These are phyloP conservation scores for Sebastolobus alascanus DNA, from an alignment of 2,797 vertebrate genomes.

Conservation along the genomic window DNA sequence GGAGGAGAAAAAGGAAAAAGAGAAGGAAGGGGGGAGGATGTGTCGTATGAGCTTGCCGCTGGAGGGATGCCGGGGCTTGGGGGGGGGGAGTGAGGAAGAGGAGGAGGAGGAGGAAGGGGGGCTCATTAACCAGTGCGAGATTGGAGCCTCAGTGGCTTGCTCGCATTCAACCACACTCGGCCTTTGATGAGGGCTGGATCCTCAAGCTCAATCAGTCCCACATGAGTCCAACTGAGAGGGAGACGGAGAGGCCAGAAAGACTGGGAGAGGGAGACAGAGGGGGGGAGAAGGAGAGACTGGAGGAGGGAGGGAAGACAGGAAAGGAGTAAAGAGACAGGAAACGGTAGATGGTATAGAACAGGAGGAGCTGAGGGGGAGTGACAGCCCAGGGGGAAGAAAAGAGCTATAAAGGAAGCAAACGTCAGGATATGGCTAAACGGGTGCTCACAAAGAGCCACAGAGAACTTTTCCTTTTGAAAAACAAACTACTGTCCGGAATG, in stretches of 20 bases:
- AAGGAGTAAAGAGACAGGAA: slow-evolving; percentile 66
- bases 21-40: slow-evolving; percentile 21
- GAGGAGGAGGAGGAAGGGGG: slow-evolving; percentile 54
- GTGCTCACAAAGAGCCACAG: slow-evolving; percentile 56
- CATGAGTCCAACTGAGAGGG: slow-evolving; percentile 83
- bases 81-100: slow-evolving; percentile 42
- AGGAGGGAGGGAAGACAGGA: slow-evolving; percentile 54
- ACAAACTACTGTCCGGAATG: slow-evolving; percentile 49
- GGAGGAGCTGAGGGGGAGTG: slow-evolving; percentile 57
- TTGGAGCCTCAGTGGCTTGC: slow-evolving; percentile 86
- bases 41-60: slow-evolving; percentile 56
- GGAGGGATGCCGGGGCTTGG: slow-evolving; percentile 58
- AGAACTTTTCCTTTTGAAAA: slow-evolving; percentile 52
- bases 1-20: slow-evolving; percentile 30
- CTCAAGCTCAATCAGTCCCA: slow-evolving; percentile 88
- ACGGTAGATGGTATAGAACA: slow-evolving; percentile 49
- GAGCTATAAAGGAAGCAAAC: slow-evolving; percentile 56
- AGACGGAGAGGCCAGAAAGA: slow-evolving; percentile 68
- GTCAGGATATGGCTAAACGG: slow-evolving; percentile 48
- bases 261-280: slow-evolving; percentile 58
- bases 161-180: slow-evolving; percentile 85
- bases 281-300: slow-evolving; percentile 46
- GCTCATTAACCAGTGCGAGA: slow-evolving; percentile 88
- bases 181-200: slow-evolving; percentile 89
- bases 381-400: slow-evolving; percentile 61